A percentile compares a stretch with the other conserved stretches of the same genome.
phyloP scores from a whole-genome alignment of 2,797 vertebrate species.

The Thripadectes ignobilis region DNA sequence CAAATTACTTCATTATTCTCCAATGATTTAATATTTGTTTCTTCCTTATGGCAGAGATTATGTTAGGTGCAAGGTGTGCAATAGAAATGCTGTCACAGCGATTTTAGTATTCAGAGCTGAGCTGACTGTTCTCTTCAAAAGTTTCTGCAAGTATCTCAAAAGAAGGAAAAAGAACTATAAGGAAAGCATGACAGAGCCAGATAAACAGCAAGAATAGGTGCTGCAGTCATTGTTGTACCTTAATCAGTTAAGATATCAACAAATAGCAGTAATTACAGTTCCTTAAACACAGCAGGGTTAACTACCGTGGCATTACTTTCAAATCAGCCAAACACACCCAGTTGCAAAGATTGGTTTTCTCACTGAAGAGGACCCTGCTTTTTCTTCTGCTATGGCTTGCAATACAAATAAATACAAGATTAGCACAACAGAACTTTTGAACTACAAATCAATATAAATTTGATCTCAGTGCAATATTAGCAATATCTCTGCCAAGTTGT shows the following conservation, averaged over 20 bases:
- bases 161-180: not conserved
- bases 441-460: not conserved
- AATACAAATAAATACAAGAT: not conserved
- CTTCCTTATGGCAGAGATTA: not conserved
- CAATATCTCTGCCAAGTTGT: not conserved
- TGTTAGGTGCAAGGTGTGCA: not conserved
- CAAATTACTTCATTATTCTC: not conserved
- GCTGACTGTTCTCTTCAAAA: not conserved
- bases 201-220: not conserved
- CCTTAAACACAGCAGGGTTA: not conserved
- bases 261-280: not conserved
- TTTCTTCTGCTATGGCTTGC: not conserved
- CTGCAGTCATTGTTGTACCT: not conserved
- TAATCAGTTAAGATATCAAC: not conserved
- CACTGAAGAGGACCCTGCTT: not conserved
- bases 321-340: not conserved
- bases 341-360: not conserved
- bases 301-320: not conserved
- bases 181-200: not conserved
- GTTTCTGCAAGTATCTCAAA: not conserved
- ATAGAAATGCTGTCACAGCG: fast-evolving
- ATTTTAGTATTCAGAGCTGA: not conserved
- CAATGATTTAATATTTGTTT: not conserved
- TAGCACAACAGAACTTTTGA: not conserved
- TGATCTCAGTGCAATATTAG: not conserved